A percentile compares a stretch with the other conserved stretches of the same genome.
These are phyloP conservation scores for Folsomia manolachei DNA, from an alignment of 2,888 invertebrate species.

Conservation along the genomic window DNA sequence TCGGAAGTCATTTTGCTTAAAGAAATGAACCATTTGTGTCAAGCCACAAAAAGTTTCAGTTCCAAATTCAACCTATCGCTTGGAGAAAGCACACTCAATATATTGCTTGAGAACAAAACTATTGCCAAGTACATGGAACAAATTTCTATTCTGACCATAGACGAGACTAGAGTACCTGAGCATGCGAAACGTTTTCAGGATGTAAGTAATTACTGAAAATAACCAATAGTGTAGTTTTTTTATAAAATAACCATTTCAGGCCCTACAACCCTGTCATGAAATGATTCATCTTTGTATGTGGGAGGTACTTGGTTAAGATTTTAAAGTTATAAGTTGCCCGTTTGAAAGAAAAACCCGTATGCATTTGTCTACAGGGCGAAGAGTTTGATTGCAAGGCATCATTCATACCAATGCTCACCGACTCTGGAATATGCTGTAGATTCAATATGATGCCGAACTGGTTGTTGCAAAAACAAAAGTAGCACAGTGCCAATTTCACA, in stretches of 20 bases:
- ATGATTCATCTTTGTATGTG: background rate
- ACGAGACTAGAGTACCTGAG: background rate
- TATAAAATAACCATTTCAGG: no score
- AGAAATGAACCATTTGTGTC: background rate
- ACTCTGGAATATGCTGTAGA: constrained; percentile 80
- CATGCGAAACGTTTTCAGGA: no score
- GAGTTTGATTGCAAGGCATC: constrained; percentile 64
- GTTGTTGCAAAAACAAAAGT: background rate
- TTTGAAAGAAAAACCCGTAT: no score
- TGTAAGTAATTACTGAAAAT: no score
- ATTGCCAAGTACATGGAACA: background rate
- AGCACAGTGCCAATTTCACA: no score
- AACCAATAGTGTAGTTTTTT: no score
- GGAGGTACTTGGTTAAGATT: no score
- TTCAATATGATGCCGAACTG: constrained; percentile 70
- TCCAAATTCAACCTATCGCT: background rate
- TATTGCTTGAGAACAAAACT: background rate
- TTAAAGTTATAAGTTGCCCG: no score
- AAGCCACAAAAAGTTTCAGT: background rate
- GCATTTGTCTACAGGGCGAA: constrained; percentile 61
- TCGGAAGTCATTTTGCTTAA: background rate
- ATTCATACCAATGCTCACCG: constrained; percentile 74
- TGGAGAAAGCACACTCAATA: background rate
- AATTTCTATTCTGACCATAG: background rate
- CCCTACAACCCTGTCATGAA: background rate